These are phyloP conservation scores for Brachyistius frenatus DNA, from an alignment of 2,113 vertebrate species.

Conservation along the genomic window DNA sequence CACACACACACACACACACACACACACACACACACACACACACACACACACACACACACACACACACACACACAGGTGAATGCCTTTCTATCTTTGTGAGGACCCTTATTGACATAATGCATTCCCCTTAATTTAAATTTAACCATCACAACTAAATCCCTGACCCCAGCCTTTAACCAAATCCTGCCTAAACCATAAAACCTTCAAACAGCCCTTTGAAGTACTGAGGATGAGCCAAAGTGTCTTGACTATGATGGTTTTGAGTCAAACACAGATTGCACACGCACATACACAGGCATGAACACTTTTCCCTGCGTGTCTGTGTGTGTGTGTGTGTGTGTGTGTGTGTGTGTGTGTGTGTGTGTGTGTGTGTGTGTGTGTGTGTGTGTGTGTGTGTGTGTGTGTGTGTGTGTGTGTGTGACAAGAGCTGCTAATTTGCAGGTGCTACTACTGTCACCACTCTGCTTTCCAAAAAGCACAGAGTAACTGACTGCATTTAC, in stretches of 20 bases:
- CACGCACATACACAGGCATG: background rate
- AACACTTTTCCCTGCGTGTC: background rate
- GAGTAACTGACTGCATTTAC: constrained; percentile 16
- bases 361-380: too few species aligned
- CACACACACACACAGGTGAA: background rate
- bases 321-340: too few species aligned
- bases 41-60: background rate
- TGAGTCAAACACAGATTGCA: background rate
- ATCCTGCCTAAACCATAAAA: too few species aligned
- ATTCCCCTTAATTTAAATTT: background rate
- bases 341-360: too few species aligned
- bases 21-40: background rate
- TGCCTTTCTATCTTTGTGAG: background rate
- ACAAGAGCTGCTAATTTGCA: constrained; percentile 46
- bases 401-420: background rate
- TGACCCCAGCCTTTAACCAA: background rate
- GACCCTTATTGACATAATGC: background rate
- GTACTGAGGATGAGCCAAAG: background rate
- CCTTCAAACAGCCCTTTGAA: background rate
- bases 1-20: background rate
- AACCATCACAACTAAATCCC: background rate
- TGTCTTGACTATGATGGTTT: background rate
- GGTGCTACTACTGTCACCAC: constrained; percentile 39
- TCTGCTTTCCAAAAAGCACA: constrained; percentile 33
- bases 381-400: too few species aligned